These are phyloP conservation scores for Latrodectus hesperus DNA, from an alignment of 2,888 invertebrate genomes.

Conservation along the genomic window DNA sequence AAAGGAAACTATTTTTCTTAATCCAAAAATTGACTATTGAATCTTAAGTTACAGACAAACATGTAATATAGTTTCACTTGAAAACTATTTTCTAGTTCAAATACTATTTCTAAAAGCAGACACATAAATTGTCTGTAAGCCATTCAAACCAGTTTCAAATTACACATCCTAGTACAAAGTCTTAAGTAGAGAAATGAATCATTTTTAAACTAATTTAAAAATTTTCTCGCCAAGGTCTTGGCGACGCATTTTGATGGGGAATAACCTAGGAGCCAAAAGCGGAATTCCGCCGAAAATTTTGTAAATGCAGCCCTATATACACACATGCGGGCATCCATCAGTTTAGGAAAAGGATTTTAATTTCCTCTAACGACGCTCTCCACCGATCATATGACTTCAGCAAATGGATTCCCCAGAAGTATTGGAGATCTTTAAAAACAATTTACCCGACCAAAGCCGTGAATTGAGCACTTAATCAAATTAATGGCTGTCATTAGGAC, in stretches of 20 bases:
- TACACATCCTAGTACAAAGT: no score
- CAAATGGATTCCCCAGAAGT: conserved; percentile 59
- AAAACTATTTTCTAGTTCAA: no score
- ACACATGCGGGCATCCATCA: not conserved
- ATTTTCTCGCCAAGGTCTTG: not conserved
- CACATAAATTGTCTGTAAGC: no score
- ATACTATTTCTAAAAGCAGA: no score
- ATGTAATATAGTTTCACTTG: no score
- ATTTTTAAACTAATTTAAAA: no score
- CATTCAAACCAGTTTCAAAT: no score
- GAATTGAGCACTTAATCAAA: conserved; percentile 68
- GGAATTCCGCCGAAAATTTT: conserved; percentile 49
- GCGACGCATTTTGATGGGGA: not conserved
- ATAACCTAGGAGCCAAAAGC: not conserved
- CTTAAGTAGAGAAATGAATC: no score
- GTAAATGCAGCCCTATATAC: conserved; percentile 12
- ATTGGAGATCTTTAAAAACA: conserved; percentile 68
- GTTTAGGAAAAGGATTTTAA: conserved; percentile 55
- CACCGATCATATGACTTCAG: conserved; percentile 52
- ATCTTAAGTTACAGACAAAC: no score
- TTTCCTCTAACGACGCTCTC: conserved; percentile 57
- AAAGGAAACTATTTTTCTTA: no score
- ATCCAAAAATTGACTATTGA: no score
- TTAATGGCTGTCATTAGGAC: conserved; percentile 61
- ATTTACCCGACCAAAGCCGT: conserved; percentile 51